phyloP scores from a whole-genome alignment of 2,113 vertebrate genomes.

The Rattus rattus region DNA sequence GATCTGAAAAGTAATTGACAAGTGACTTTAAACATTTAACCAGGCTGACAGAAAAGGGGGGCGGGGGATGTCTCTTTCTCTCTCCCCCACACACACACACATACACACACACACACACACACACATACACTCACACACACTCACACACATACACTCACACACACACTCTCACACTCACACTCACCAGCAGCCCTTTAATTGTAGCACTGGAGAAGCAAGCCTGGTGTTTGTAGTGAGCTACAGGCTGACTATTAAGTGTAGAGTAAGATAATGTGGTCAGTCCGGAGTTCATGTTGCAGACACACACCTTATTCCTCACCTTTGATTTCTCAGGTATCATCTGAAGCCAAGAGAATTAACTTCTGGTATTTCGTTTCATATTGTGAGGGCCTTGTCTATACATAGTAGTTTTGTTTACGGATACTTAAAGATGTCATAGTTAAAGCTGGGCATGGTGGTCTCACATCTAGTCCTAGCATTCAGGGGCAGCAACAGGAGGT shows the following conservation, averaged over 20 bases:
- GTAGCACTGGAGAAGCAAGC: background rate
- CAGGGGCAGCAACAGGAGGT: background rate
- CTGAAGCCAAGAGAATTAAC: background rate
- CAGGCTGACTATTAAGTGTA: background rate
- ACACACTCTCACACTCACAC: background rate
- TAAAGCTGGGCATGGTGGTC: background rate
- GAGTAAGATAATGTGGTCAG: background rate
- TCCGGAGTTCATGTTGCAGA: constrained; percentile 25
- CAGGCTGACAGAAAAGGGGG: background rate
- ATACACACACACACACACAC: background rate
- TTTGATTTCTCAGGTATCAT: constrained; percentile 16
- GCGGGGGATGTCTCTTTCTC: too few species aligned
- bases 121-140: background rate
- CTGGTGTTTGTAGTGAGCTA: background rate
- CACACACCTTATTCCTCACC: background rate
- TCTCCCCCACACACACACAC: background rate
- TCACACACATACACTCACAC: background rate
- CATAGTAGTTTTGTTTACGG: constrained; percentile 32
- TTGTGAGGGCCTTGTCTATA: constrained; percentile 2
- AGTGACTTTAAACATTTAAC: background rate
- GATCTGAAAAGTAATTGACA: background rate
- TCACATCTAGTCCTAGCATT: background rate
- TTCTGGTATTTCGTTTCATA: constrained; percentile 13
- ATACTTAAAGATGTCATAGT: constrained; percentile 37
- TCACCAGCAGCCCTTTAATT: background rate